phyloP scores from a whole-genome alignment of 2,888 invertebrate species.

The Leucophenga montana region DNA sequence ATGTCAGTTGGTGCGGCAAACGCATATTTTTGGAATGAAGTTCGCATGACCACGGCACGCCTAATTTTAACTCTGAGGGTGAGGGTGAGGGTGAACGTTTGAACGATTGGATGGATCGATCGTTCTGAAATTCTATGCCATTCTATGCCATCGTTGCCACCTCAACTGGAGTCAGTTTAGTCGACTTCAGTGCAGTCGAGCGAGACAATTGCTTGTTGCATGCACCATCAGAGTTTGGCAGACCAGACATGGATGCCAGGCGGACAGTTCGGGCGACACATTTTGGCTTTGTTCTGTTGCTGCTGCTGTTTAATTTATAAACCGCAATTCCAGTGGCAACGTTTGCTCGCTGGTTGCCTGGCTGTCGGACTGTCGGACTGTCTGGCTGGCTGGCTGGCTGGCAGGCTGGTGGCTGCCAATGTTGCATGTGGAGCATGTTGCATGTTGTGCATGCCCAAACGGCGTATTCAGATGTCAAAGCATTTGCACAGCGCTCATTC shows the following conservation, averaged over 20 bases:
- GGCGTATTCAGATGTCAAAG: constrained; percentile 45
- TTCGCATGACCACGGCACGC: not conserved
- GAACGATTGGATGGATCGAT: not conserved
- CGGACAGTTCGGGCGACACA: constrained; percentile 41
- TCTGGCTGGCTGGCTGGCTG: not conserved
- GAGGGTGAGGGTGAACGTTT: too few species aligned
- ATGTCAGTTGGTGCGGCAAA: constrained; percentile 58
- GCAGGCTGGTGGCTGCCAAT: constrained; percentile 10
- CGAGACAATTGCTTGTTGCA: constrained; percentile 52
- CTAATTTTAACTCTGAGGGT: too few species aligned
- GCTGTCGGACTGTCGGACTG: constrained; percentile 16
- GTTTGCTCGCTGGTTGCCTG: not conserved
- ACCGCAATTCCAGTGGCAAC: constrained; percentile 27
- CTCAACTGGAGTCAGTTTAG: not conserved
- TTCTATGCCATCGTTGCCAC: constrained; percentile 6
- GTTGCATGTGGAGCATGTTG: constrained; percentile 17
- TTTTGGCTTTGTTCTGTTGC: not conserved
- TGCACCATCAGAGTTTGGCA: constrained; percentile 6
- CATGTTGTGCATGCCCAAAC: constrained; percentile 5
- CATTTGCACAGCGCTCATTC: constrained; percentile 22
- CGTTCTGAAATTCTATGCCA: not conserved
- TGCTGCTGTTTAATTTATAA: constrained; percentile 26
- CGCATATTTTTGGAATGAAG: constrained; percentile 57
- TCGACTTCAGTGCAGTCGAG: too few species aligned
- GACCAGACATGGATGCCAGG: too few species aligned